phyloP scores from a whole-genome alignment of 1,140 invertebrate genomes.

The Platyscapa corneri region DNA sequence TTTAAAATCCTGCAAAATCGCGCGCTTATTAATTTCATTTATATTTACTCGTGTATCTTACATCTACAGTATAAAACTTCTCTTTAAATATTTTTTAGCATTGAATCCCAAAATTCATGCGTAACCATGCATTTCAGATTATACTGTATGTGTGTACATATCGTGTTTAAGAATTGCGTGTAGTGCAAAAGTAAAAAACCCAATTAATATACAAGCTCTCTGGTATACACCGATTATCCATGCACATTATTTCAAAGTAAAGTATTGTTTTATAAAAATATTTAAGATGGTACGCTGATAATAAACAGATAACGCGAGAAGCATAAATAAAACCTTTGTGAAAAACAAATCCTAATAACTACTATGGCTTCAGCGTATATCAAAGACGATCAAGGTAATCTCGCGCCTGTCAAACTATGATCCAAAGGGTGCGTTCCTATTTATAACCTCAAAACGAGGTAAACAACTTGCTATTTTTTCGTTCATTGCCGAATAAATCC shows the following conservation, averaged over 20 bases:
- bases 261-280: background rate
- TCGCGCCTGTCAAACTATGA: constrained; percentile 44
- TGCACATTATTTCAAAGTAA: background rate
- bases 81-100: background rate
- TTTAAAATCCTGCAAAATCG: background rate
- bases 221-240: background rate
- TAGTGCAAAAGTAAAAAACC: background rate
- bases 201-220: background rate
- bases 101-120: background rate
- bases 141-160: background rate
- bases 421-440: constrained; percentile 44
- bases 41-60: background rate
- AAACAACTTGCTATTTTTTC: constrained; percentile 58
- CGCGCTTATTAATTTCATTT: background rate
- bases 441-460: constrained; percentile 66
- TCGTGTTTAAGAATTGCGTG: background rate
- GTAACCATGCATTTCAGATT: too few species aligned
- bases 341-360: constrained; percentile 40
- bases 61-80: background rate
- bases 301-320: constrained; percentile 50
- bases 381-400: constrained; percentile 71
- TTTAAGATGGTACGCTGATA: constrained; percentile 58
- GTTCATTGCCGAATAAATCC: background rate
- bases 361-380: constrained; percentile 69
- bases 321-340: constrained; percentile 56